Evolutionary conservation across 1,140 invertebrate species (phyloP), one percentile per base, ranked within the genome.

Genomic region (Cyclargus thomasi): DNA sequence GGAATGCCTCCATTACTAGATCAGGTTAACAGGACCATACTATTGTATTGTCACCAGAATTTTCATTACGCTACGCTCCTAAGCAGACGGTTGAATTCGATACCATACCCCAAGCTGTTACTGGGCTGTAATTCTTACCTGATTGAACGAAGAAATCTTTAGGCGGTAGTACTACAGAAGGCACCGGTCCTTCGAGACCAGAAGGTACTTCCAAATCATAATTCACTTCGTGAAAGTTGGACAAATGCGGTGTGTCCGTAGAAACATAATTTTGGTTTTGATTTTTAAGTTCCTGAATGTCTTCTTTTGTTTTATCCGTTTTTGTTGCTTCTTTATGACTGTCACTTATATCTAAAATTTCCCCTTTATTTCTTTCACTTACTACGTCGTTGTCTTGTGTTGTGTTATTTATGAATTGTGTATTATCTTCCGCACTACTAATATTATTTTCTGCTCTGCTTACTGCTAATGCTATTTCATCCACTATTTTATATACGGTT

Each of bases 141-240:
- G 71, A 65, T 53, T 65, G 10, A 14, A 63, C 17, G 4, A 83
- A 65, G 63, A 85, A 88, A 59, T 85, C 73, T 10, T 71, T 68
- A 39, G 87, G 86, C 3, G 92, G 92, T 57, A 92, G 81, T 0
- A 90, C 88, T 17, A 91, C 87, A 16, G 91, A 85, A 0, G 92
- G 91, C 1, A 91, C 70, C 0, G 92, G 92, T 10, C 93, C 93
- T 75, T 94, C 93, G 0, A 92, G 68, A n/a, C 92, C 92, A 0
- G 89, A 80, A 0, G 93, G 93, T 0, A 91, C 90, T 39, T 92
- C 91, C n/a, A 93, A 73, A 65, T 94, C 93, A 67, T 92, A 90
- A 59, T 92, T 85, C 29, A 92, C 86, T 0, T 90, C 74, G 36
- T 90, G 88, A 39, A 89, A 89, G 67, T 71, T 69, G 6, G 0